Conservation (phyloP, 2,113 vertebrate species). For the Noctilio leporinus region DNA sequence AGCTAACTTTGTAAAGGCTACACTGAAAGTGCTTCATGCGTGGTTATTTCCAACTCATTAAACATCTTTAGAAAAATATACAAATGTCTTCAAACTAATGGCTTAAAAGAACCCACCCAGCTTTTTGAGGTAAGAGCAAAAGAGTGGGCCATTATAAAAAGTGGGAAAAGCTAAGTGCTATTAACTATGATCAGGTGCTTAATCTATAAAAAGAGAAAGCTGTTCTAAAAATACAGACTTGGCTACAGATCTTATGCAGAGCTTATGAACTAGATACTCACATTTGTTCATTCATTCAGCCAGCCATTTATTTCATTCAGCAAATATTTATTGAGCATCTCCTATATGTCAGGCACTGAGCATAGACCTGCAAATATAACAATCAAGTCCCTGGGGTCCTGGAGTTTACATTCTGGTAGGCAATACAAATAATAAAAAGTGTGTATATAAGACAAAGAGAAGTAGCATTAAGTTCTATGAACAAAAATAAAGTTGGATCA, state of each 20-base stretch:
- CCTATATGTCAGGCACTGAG: neutral
- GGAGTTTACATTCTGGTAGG: neutral
- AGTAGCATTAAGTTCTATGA: neutral
- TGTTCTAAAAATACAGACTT: slow-evolving; percentile 35
- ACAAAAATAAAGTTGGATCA: neutral
- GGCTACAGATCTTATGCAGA: neutral
- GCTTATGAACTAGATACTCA: neutral
- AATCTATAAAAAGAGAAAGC: neutral
- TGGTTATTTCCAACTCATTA: slow-evolving; percentile 68
- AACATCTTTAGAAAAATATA: slow-evolving; percentile 44
- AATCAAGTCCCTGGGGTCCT: neutral
- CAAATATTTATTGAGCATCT: neutral
- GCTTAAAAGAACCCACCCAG: slow-evolving; percentile 54
- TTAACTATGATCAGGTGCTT: neutral
- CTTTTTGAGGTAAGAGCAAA: slow-evolving; percentile 38
- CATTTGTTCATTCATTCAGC: neutral
- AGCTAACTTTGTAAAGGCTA: slow-evolving; percentile 47
- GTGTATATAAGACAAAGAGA: neutral
- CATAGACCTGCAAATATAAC: neutral
- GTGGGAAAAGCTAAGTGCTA: neutral
- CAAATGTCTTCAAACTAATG: slow-evolving; percentile 50
- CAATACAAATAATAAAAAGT: neutral
- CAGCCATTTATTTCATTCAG: neutral
- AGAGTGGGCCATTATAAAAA: slow-evolving; percentile 2
- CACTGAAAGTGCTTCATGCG: slow-evolving; percentile 45